Evolutionary conservation across 2,113 vertebrate genomes (phyloP).

Genomic region (Cyprinodon tularosa): DNA sequence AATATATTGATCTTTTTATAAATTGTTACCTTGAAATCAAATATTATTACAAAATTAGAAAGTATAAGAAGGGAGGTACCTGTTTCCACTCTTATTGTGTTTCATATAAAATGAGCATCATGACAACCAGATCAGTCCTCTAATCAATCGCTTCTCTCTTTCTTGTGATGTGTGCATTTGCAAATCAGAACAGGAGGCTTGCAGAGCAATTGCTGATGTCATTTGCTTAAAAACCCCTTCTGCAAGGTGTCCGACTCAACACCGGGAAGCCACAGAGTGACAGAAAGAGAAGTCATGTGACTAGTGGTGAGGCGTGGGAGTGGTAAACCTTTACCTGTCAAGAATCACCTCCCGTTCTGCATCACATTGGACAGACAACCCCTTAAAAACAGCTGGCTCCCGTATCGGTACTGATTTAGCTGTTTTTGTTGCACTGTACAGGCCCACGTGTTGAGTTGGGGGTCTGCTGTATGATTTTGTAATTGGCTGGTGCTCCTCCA

Average conservation of each 20-base stretch:
- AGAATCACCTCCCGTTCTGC: constrained; percentile 62
- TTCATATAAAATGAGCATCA: constrained; percentile 38
- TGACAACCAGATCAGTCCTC: constrained; percentile 37
- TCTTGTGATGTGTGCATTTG: constrained; percentile 53
- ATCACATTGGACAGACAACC: constrained; percentile 63
- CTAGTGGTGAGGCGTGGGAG: constrained; percentile 53
- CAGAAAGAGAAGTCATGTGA: background rate
- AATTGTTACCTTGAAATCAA: constrained; percentile 20
- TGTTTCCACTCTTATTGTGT: constrained; percentile 9
- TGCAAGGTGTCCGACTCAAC: constrained; percentile 52
- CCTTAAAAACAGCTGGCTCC: constrained; percentile 68
- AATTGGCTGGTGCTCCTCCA: constrained; percentile 58
- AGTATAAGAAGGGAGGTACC: too few species aligned
- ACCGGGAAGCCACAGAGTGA: constrained; percentile 19
- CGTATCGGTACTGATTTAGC: constrained; percentile 76
- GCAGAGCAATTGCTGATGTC: constrained; percentile 34
- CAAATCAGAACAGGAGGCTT: constrained; percentile 14
- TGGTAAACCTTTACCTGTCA: constrained; percentile 47
- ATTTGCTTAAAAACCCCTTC: constrained; percentile 73
- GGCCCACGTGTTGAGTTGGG: constrained; percentile 3
- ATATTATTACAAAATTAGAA: background rate
- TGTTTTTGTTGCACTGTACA: constrained; percentile 27
- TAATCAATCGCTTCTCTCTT: constrained; percentile 24
- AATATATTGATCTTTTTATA: too few species aligned
- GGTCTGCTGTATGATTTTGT: constrained; percentile 57